Evolutionary conservation across 2,113 vertebrate genomes (phyloP).

Genomic region (zebrafish (Danio rerio)): GRCz12tu NC_133191.1:32123501-32124000

Average conservation of each 20-base stretch:
- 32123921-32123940: too few species aligned
- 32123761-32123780: not conserved
- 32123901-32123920: too few species aligned
- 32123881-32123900: too few species aligned
- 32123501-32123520: conserved; percentile 27
- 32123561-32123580: conserved; percentile 18
- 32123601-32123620: not conserved
- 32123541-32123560: conserved; percentile 30
- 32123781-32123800: not conserved
- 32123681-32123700: conserved; percentile 36
- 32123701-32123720: conserved; percentile 57
- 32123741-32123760: conserved; percentile 71
- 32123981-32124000: too few species aligned
- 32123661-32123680: not conserved
- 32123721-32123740: conserved; percentile 68
- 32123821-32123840: too few species aligned
- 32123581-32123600: not conserved
- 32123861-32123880: too few species aligned
- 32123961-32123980: too few species aligned
- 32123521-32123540: conserved; percentile 37
- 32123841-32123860: too few species aligned
- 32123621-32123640: not conserved
- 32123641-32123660: conserved; percentile 26
- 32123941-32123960: too few species aligned
- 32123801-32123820: too few species aligned